These are phyloP conservation scores for Nycticebus coucang DNA, from an alignment of 2,113 vertebrate genomes.

Conservation along the genomic window DNA sequence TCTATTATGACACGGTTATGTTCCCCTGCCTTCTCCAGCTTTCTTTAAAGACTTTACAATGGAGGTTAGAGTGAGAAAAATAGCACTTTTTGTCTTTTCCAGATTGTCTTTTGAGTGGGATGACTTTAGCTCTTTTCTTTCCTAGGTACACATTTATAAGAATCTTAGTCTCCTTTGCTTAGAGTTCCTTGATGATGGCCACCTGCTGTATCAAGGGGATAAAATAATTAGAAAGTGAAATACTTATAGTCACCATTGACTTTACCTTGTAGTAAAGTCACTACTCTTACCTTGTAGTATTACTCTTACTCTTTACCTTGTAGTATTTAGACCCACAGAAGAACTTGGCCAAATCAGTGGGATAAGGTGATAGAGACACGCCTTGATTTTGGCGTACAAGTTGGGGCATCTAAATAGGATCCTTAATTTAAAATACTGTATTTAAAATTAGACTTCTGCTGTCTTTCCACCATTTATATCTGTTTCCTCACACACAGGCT, in stretches of 20 bases:
- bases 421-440: background rate
- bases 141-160: background rate
- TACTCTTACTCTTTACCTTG: background rate
- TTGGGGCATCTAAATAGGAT: background rate
- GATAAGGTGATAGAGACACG: background rate
- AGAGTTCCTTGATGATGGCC: background rate
- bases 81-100: background rate
- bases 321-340: background rate
- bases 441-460: conserved; percentile 19
- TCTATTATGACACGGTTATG: conserved; percentile 67
- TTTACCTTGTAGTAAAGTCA: too few species aligned
- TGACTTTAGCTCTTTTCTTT: background rate
- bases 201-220: background rate
- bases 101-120: background rate
- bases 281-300: too few species aligned
- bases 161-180: background rate
- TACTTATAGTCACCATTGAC: background rate
- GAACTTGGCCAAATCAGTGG: background rate
- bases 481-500: background rate
- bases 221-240: conserved; percentile 18
- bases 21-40: background rate
- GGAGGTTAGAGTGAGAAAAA: conserved; percentile 49
- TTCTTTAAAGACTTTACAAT: conserved; percentile 32
- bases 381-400: background rate
- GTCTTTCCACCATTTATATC: background rate